Conservation (phyloP, 1,140 invertebrate genomes). For the Apocrypta bakeri region DNA sequence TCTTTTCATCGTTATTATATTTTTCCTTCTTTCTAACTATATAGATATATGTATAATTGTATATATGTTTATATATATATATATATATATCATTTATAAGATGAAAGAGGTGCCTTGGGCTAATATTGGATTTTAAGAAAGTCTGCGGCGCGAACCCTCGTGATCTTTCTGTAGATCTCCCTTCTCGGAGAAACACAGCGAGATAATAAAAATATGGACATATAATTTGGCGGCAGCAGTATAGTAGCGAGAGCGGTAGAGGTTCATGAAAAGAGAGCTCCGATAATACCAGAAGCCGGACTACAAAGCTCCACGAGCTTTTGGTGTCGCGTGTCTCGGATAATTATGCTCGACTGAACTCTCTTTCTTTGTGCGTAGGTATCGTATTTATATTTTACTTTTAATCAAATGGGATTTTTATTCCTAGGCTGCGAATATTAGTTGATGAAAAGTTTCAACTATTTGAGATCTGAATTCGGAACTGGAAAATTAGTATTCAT, state of each 20-base stretch:
- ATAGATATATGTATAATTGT: too few species aligned
- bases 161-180: neutral
- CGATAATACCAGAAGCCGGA: constrained; percentile 13
- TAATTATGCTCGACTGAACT: neutral
- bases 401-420: too few species aligned
- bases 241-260: too few species aligned
- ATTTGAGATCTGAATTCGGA: too few species aligned
- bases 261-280: constrained; percentile 37
- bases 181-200: neutral
- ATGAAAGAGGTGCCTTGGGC: constrained; percentile 46
- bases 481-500: neutral
- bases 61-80: neutral
- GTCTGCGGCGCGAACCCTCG: constrained; percentile 51
- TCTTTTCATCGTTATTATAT: constrained; percentile 7
- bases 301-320: too few species aligned
- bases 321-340: too few species aligned
- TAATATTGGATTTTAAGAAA: constrained; percentile 70
- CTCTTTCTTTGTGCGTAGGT: too few species aligned
- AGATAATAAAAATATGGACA: constrained; percentile 50
- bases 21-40: constrained; percentile 4
- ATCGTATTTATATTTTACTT: too few species aligned
- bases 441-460: too few species aligned
- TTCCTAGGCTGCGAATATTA: too few species aligned
- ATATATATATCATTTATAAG: too few species aligned
- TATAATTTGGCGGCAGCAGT: constrained; percentile 45